These are phyloP conservation scores for Drosophila ohnishii DNA, from an alignment of 1,140 invertebrate species.

Conservation along the genomic window DNA sequence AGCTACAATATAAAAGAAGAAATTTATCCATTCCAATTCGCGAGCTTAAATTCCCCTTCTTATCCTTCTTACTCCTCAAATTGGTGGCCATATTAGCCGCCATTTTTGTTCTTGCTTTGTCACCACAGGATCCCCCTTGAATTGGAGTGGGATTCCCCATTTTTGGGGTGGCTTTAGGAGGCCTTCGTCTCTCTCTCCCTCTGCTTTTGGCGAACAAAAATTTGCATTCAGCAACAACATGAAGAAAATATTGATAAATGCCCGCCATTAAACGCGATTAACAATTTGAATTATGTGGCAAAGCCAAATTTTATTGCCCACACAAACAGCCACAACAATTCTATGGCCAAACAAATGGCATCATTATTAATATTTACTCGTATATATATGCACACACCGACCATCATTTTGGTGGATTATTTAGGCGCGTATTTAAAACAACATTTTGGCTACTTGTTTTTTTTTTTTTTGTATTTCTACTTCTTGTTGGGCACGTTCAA, in stretches of 20 bases:
- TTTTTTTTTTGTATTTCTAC: neutral
- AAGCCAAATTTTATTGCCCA: conserved; percentile 81
- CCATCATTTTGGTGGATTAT: conserved; percentile 58
- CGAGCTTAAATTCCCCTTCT: neutral
- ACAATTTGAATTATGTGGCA: conserved; percentile 81
- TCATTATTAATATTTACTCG: conserved; percentile 73
- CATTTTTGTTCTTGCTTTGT: conserved; percentile 77
- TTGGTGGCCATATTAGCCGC: conserved; percentile 64
- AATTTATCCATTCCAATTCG: neutral
- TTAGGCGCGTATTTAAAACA: conserved; percentile 55
- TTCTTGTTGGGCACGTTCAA: conserved; percentile 44
- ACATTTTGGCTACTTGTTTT: conserved; percentile 46
- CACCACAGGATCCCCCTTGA: conserved; percentile 48
- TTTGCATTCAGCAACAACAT: conserved; percentile 58
- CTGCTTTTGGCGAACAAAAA: conserved; percentile 5
- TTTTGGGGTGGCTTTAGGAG: conserved; percentile 43
- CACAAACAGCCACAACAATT: conserved; percentile 57
- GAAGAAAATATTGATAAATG: conserved; percentile 78
- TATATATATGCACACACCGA: conserved; percentile 45
- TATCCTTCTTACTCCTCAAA: neutral
- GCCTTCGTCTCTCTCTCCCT: neutral
- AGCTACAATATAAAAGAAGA: neutral
- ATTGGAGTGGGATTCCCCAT: conserved; percentile 2
- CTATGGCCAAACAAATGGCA: conserved; percentile 79
- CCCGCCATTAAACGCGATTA: conserved; percentile 81